phyloP scores from a whole-genome alignment of 1,140 invertebrate genomes.

The Drosophila simulans region DNA sequence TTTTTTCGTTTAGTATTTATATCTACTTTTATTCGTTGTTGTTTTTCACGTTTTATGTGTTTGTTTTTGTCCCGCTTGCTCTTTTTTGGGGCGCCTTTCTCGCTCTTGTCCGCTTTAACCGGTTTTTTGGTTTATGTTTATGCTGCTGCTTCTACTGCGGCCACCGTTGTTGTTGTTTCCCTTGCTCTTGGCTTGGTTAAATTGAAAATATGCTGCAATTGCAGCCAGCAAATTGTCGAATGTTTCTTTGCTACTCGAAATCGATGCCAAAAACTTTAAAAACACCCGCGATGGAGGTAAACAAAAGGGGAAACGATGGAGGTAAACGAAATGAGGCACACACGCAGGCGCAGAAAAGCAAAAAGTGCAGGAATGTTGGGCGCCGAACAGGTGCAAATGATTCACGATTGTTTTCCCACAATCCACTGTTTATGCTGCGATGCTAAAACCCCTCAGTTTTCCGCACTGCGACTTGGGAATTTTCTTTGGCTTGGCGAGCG shows the following conservation, averaged over 20 bases:
- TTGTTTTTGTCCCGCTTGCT: conserved; percentile 28
- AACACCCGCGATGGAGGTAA: conserved; percentile 14
- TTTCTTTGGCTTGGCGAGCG: conserved; percentile 26
- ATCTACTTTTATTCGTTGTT: conserved; percentile 24
- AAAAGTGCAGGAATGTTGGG: conserved; percentile 47
- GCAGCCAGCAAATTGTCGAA: conserved; percentile 53
- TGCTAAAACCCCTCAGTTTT: conserved; percentile 32
- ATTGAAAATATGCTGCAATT: conserved; percentile 58
- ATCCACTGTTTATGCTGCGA: not conserved
- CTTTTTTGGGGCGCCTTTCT: conserved; percentile 33
- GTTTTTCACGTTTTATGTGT: conserved; percentile 25
- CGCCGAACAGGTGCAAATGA: conserved; percentile 58
- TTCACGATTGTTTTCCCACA: conserved; percentile 8
- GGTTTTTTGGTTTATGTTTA: conserved; percentile 66
- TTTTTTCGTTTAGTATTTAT: conserved; percentile 21
- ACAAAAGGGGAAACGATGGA: not conserved
- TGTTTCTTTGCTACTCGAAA: conserved; percentile 33
- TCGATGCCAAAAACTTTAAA: conserved; percentile 14
- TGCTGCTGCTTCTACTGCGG: conserved; percentile 36
- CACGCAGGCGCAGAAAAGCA: conserved; percentile 6
- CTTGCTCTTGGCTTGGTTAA: conserved; percentile 28
- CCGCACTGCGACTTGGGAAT: conserved; percentile 36
- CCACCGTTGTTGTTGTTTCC: conserved; percentile 24
- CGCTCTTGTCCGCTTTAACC: conserved; percentile 59
- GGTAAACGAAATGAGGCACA: conserved; percentile 8